Conservation (phyloP, 1,140 invertebrate genomes). For the Meloidogyne hapla region DNA sequence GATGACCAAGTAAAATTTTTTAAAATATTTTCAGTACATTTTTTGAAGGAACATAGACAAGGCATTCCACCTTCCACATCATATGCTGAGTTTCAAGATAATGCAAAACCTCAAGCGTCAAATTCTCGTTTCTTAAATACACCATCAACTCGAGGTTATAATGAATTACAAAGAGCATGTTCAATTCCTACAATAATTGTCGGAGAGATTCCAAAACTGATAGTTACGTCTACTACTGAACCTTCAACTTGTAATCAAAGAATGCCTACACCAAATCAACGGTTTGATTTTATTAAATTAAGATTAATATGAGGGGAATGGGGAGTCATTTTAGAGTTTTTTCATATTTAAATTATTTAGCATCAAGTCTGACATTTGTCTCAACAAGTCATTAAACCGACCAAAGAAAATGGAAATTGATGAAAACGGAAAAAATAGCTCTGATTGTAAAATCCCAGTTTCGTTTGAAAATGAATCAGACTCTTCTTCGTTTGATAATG, state of each 20-base stretch:
- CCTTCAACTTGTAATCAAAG: conserved; percentile 8
- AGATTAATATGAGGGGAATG: background rate
- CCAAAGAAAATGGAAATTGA: conserved; percentile 1
- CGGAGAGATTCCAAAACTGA: conserved; percentile 53
- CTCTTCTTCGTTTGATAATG: conserved; percentile 4
- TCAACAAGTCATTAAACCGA: background rate
- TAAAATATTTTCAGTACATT: background rate
- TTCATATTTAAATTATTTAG: background rate
- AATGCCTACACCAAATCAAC: background rate
- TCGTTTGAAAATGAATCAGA: background rate
- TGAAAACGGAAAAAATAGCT: background rate
- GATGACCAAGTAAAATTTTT: conserved; percentile 14
- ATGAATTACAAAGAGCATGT: conserved; percentile 51
- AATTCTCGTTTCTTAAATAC: background rate
- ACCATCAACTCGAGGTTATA: background rate
- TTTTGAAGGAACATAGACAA: background rate
- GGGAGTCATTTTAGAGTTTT: too few relatives aligned
- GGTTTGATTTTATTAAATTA: background rate
- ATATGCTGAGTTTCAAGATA: conserved; percentile 6
- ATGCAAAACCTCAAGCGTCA: background rate
- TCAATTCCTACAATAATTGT: conserved; percentile 56
- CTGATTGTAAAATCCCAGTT: background rate
- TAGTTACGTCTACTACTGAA: conserved; percentile 46
- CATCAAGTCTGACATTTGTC: background rate
- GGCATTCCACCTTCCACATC: conserved; percentile 6